Conservation (phyloP, 2,888 invertebrate species). For the Idaea straminata region DNA sequence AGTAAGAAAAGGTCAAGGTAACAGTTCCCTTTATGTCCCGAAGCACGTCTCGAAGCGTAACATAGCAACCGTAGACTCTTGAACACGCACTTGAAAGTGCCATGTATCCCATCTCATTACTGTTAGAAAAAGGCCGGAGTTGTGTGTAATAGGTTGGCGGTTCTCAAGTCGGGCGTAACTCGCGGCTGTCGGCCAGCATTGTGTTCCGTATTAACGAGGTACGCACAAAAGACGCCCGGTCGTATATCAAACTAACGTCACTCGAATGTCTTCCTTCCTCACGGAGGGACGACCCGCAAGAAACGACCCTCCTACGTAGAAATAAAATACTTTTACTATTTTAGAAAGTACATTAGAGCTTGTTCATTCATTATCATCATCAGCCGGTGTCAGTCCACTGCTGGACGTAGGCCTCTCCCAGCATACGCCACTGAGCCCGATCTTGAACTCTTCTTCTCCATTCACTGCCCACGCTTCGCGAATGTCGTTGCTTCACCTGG, state of each 20-base stretch:
- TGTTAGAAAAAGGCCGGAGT: neutral
- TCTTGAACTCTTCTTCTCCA: too few species aligned
- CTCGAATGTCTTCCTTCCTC: conserved; percentile 78
- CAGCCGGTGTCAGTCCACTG: too few species aligned
- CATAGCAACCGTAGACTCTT: neutral
- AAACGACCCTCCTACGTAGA: conserved; percentile 51
- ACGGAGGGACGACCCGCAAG: conserved; percentile 62
- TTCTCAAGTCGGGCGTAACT: conserved; percentile 67
- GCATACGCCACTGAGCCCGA: too few species aligned
- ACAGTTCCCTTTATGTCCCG: too few species aligned
- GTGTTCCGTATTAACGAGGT: conserved; percentile 72
- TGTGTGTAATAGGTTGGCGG: conserved; percentile 42
- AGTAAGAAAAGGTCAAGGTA: too few species aligned
- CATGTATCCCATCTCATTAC: neutral
- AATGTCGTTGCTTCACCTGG: too few species aligned
- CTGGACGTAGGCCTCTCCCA: too few species aligned
- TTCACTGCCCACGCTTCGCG: too few species aligned
- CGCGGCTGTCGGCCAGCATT: conserved; percentile 66
- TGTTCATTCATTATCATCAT: too few species aligned
- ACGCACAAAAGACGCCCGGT: conserved; percentile 72
- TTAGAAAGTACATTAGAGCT: neutral
- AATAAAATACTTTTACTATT: neutral
- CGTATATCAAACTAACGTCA: conserved; percentile 80
- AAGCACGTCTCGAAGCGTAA: too few species aligned
- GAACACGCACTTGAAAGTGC: neutral